Evolutionary conservation across 2,888 invertebrate genomes (phyloP).

Genomic region (Eupithecia pulchellata): DNA sequence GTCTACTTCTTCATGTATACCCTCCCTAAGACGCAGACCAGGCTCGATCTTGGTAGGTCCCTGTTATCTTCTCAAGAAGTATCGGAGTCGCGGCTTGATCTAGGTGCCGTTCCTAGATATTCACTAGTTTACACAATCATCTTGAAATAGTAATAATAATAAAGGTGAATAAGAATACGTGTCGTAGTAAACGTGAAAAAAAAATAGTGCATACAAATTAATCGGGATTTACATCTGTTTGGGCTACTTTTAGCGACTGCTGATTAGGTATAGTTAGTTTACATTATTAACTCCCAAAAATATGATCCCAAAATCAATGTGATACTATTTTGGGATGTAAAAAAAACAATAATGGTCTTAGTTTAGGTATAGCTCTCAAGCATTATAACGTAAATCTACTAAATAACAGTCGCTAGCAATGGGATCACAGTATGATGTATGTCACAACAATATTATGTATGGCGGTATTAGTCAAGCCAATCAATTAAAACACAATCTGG

Average conservation of each 20-base stretch:
- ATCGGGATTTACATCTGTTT: too few relatives aligned
- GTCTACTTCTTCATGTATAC: slow-evolving; percentile 64
- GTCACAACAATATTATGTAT: background rate
- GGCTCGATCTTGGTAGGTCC: slow-evolving; percentile 71
- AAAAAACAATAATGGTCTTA: background rate
- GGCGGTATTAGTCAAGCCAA: background rate
- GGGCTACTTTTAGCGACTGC: background rate
- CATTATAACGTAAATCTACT: background rate
- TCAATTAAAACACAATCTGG: background rate
- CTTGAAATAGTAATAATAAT: background rate
- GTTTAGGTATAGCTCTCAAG: background rate
- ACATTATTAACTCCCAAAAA: background rate
- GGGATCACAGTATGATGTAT: background rate
- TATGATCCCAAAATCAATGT: background rate
- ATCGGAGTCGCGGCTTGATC: background rate
- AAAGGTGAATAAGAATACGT: background rate
- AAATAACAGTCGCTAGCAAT: background rate
- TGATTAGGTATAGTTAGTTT: background rate
- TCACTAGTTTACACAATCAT: background rate
- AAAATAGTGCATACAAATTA: too few relatives aligned
- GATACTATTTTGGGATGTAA: background rate
- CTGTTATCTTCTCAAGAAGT: background rate
- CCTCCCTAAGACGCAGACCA: slow-evolving; percentile 51
- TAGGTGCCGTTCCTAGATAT: background rate
- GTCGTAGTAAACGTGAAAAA: too few relatives aligned